Evolutionary conservation across 2,797 vertebrate genomes (phyloP).

Genomic region (Silurus aristotelis): DNA sequence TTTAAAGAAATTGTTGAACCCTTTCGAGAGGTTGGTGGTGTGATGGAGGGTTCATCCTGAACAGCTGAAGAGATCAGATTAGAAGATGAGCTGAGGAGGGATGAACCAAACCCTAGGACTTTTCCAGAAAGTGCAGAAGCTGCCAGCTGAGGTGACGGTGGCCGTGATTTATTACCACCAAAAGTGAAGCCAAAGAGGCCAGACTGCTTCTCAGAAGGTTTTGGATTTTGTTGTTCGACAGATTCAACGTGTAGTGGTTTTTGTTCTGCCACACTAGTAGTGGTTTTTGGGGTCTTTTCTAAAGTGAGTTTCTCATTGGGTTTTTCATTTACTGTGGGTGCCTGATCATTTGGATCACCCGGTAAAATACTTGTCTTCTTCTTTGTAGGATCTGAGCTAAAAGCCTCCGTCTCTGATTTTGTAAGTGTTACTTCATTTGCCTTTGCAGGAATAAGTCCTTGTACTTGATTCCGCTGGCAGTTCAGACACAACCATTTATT

Average conservation of each 20-base stretch:
- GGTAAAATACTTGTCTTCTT: constrained; percentile 51
- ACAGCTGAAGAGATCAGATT: constrained; percentile 80
- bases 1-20: constrained; percentile 65
- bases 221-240: constrained; percentile 65
- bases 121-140: constrained; percentile 79
- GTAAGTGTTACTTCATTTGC: constrained; percentile 57
- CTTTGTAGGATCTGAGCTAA: neutral
- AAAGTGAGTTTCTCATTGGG: constrained; percentile 1
- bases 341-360: constrained; percentile 48
- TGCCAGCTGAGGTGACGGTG: constrained; percentile 72
- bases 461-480: constrained; percentile 82
- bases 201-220: constrained; percentile 70
- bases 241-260: constrained; percentile 63
- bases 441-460: constrained; percentile 62
- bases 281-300: constrained; percentile 22
- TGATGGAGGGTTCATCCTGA: constrained; percentile 78
- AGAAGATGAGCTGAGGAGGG: constrained; percentile 83
- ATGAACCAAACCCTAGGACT: constrained; percentile 90
- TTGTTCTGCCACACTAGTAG: constrained; percentile 7
- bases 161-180: constrained; percentile 71
- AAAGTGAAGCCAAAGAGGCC: constrained; percentile 75
- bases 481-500: constrained; percentile 88
- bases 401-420: neutral
- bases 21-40: constrained; percentile 63
- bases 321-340: constrained; percentile 4